Conservation (phyloP, 1,140 invertebrate genomes). For the Mizuhopecten yessoensis region DNA sequence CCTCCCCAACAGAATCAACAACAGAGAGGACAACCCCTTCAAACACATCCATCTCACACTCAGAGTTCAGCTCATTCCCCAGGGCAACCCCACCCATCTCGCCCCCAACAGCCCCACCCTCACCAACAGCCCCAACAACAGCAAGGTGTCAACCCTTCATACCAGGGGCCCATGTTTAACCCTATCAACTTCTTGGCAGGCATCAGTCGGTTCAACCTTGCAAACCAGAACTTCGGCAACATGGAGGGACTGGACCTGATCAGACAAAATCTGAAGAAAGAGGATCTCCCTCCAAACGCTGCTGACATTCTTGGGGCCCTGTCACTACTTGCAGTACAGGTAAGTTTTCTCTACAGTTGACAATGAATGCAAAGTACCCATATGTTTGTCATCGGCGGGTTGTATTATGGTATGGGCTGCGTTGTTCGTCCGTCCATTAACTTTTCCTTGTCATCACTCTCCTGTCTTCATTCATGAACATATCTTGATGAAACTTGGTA, state of each 20-base stretch:
- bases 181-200: conserved; percentile 12
- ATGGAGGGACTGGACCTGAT: conserved; percentile 40
- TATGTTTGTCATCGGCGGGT: too few relatives aligned
- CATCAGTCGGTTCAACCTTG: conserved; percentile 26
- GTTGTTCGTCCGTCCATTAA: too few relatives aligned
- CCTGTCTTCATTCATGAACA: too few relatives aligned
- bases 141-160: conserved; percentile 41
- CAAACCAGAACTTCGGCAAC: not conserved
- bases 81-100: not conserved
- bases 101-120: conserved; percentile 13
- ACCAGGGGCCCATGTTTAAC: conserved; percentile 3
- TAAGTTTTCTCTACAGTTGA: conserved; percentile 54
- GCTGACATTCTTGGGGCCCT: conserved; percentile 65
- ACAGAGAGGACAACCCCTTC: conserved; percentile 7
- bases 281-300: conserved; percentile 57
- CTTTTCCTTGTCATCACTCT: too few relatives aligned
- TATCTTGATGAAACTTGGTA: too few relatives aligned
- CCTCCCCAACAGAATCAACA: conserved; percentile 47
- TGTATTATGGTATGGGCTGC: too few relatives aligned
- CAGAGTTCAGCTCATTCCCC: conserved; percentile 47
- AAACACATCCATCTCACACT: conserved; percentile 43
- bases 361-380: too few relatives aligned
- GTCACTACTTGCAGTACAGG: conserved; percentile 73
- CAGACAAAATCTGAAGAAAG: conserved; percentile 48
- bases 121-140: conserved; percentile 9